Evolutionary conservation across 2,888 invertebrate species (phyloP), one percentile per base, ranked within the genome.

Genomic region (Smittia sp.): DNA sequence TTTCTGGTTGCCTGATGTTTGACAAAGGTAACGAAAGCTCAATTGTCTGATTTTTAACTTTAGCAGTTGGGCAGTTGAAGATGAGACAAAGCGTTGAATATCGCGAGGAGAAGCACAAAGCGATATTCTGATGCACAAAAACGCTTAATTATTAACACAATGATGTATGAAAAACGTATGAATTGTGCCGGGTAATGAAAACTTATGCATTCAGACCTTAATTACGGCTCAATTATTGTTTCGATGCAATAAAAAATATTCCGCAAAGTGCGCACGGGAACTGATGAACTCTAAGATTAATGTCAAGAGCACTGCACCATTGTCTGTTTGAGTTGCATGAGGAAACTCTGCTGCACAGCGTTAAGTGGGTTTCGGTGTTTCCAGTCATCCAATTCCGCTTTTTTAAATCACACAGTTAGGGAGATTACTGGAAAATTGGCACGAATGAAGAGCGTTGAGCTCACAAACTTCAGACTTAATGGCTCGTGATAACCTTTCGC

Each of bases 261-360:
- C n/a, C 46, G 46, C 32, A 46, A 46, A n/a, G 46, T 46, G 15
- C 15, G 22, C 67, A 39, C 38, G 46, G 18, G 15, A 70, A 70
- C 22, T 15, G 54, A 58, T 58, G 72, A 72, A 72, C 72, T 62
- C 70, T 22, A 62, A 72, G 72, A 72, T 72, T 72, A 72, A 72
- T 72, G 72, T 62, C 72, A 72, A 72, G 72, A 62, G 15, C 62
- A 18, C 15, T 62, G 13, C 32, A 2, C 38, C n/a, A 62, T 62
- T 72, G 72, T 39, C 54, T 52, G 20, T 24, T 22, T 22, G 22
- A 58, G n/a, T 58, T 58, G 58, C 58, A 22, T 58, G 58, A n/a
- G 15, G 46, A 46, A 6, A 46, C n/a, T 11, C 4, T 46, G 38
- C 6, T 9, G 46, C 6, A 46, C 11, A 13, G 11, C n/a, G 46